phyloP scores from a whole-genome alignment of 2,797 vertebrate species.

The Accipiter superciliosus region DNA sequence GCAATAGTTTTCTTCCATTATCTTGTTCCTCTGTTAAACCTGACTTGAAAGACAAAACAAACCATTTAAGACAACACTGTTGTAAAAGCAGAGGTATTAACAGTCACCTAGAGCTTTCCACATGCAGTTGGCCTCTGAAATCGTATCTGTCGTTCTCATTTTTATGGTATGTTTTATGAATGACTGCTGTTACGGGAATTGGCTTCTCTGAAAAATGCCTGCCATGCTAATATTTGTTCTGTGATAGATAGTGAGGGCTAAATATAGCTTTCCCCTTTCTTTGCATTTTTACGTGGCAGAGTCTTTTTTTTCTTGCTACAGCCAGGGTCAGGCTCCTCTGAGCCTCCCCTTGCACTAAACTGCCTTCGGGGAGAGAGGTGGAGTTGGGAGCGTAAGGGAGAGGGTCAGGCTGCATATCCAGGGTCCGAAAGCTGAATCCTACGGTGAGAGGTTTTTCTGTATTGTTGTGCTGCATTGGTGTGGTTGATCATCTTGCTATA shows the following conservation, averaged over 20 bases:
- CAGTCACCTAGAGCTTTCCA: background rate
- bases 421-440: background rate
- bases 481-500: background rate
- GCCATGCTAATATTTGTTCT: background rate
- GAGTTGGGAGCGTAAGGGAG: background rate
- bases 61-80: background rate
- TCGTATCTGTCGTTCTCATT: background rate
- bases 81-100: background rate
- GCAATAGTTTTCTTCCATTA: background rate
- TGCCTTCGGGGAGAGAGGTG: background rate
- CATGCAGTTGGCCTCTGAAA: background rate
- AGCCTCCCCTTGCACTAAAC: background rate
- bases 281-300: background rate
- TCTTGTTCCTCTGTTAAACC: background rate
- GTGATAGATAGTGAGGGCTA: background rate
- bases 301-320: background rate
- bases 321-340: background rate
- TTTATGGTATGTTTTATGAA: background rate
- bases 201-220: background rate
- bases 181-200: background rate
- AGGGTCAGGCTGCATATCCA: background rate
- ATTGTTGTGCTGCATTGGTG: accelerated
- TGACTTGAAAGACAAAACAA: slow-evolving; percentile 39
- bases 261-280: background rate
- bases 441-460: background rate